These are phyloP conservation scores for Podabrus alpinus DNA, from an alignment of 2,888 invertebrate species.

Conservation along the genomic window DNA sequence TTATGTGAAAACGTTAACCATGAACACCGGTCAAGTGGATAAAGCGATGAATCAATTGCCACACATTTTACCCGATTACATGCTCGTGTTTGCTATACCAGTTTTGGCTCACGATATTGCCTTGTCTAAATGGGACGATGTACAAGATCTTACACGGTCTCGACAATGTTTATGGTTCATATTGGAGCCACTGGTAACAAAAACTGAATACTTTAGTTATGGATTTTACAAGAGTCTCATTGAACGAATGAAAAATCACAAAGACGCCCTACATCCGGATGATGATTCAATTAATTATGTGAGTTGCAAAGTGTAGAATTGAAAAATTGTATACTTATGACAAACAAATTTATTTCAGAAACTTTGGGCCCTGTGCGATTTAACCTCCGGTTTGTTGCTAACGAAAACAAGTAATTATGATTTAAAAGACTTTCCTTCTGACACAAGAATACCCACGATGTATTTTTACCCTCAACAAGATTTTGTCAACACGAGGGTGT, in stretches of 20 bases:
- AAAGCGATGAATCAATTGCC: constrained; percentile 77
- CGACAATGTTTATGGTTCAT: constrained; percentile 93
- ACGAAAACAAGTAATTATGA: constrained; percentile 87
- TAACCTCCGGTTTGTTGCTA: constrained; percentile 88
- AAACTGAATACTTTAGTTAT: constrained; percentile 93
- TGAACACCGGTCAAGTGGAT: constrained; percentile 68
- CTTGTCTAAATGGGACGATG: constrained; percentile 77
- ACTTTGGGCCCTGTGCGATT: constrained; percentile 95
- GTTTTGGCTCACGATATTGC: constrained; percentile 91
- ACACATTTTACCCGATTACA: constrained; percentile 94
- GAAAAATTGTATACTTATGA: neutral
- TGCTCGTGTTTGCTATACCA: constrained; percentile 95
- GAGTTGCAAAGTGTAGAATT: constrained; percentile 49
- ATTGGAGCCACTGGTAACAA: constrained; percentile 89
- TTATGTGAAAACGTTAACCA: constrained; percentile 83
- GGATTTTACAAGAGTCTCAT: constrained; percentile 93
- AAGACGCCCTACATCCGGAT: constrained; percentile 83
- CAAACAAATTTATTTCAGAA: constrained; percentile 64
- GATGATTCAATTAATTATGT: constrained; percentile 84
- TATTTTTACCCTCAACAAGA: constrained; percentile 81
- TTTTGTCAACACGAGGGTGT: constrained; percentile 76
- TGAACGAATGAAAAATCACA: constrained; percentile 93
- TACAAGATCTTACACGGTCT: constrained; percentile 75
- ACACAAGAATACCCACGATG: constrained; percentile 87
- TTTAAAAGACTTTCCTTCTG: constrained; percentile 85